Percentiles rank a stretch among this genome's conserved stretches.
phyloP scores from a whole-genome alignment of 2,888 invertebrate species.

The Eubasilissa splendida region DNA sequence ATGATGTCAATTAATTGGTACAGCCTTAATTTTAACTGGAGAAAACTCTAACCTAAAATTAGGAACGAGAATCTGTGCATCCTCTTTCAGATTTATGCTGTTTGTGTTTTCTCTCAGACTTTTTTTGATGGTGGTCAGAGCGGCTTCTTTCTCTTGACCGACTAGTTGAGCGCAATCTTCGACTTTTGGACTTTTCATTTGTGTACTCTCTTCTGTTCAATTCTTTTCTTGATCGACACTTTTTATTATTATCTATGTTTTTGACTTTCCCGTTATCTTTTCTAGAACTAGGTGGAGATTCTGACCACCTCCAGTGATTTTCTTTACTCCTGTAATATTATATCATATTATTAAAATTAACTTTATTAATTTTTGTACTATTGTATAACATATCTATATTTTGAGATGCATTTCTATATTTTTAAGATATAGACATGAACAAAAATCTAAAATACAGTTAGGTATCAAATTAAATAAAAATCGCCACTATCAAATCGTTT shows the following conservation, averaged over 20 bases:
- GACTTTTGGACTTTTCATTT: background rate
- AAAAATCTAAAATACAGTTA: background rate
- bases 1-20: background rate
- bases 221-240: conserved; percentile 15
- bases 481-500: too few species aligned
- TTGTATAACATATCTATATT: background rate
- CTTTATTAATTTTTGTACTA: background rate
- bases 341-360: background rate
- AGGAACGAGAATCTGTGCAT: background rate
- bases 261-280: background rate
- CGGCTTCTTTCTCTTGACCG: conserved; percentile 20
- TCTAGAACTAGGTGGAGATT: conserved; percentile 47
- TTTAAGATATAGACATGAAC: background rate
- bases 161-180: conserved; percentile 26
- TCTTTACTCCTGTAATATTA: conserved; percentile 49
- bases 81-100: conserved; percentile 7
- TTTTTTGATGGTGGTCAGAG: conserved; percentile 5
- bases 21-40: background rate
- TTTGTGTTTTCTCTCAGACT: conserved; percentile 15
- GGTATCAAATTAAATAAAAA: too few species aligned
- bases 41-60: background rate
- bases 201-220: background rate
- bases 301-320: conserved; percentile 58
- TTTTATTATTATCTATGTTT: background rate
- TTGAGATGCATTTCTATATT: background rate